Percentiles rank a stretch among this genome's conserved stretches.
phyloP scores from a whole-genome alignment of 1,140 invertebrate species.

The Caenorhabditis latens region DNA sequence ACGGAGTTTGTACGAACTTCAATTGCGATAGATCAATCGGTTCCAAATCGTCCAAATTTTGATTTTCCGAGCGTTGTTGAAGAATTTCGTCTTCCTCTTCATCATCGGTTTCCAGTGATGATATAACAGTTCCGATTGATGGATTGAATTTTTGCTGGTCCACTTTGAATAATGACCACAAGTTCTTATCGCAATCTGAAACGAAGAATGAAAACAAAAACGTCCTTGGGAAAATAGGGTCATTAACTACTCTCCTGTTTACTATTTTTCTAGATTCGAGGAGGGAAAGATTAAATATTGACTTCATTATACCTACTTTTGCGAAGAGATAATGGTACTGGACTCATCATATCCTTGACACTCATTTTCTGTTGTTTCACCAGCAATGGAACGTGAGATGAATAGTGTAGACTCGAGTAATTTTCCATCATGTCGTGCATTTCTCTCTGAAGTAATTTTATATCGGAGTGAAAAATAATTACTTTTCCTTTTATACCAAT shows the following conservation, averaged over 20 bases:
- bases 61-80: neutral
- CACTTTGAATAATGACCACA: neutral
- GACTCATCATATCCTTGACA: neutral
- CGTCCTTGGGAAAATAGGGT: no score
- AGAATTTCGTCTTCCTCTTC: neutral
- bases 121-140: neutral
- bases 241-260: no score
- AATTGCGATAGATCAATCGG: neutral
- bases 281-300: neutral
- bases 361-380: neutral
- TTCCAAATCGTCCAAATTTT: neutral
- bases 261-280: no score
- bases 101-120: neutral
- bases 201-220: neutral
- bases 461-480: neutral
- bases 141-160: neutral
- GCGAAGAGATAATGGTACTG: neutral
- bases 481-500: neutral
- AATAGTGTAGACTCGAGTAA: constrained; percentile 10
- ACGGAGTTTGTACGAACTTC: neutral
- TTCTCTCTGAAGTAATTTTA: neutral
- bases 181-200: neutral
- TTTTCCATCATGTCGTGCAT: constrained; percentile 9
- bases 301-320: neutral
- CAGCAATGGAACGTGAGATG: neutral